Evolutionary conservation across 2,113 vertebrate species (phyloP), one percentile per base, ranked within the genome.

Genomic region (Callospermophilus lateralis): DNA sequence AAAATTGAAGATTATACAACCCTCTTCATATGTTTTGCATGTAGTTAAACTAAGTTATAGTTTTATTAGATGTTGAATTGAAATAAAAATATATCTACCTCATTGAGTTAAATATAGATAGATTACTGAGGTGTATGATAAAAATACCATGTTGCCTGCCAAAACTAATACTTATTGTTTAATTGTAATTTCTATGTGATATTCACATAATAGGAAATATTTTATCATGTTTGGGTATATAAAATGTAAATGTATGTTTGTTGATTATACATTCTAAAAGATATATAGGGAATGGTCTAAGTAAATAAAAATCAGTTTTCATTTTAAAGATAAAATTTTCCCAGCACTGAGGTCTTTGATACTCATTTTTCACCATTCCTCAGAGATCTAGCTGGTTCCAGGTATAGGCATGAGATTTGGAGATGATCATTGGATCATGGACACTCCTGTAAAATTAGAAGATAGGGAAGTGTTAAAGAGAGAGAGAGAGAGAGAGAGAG

Each of bases 181-280:
- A 51, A 74, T n/a, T 86, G 1, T 77, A 76, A 67, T 58, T 63
- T n/a, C 37, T 28, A 84, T 48, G 6, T 45, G 70, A 77, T 90
- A n/a, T 63, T 20, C 20, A 77, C 28, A 37, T 8, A 80, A 34
- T 26, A 79, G 11, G 3, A 4, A 83, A 28, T 58, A 26, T 68
- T 87, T 45, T 85, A 12, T 48, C 51, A 91, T 74, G 7, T 76
- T 91, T 79, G 17, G 0, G 0, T 42, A 72, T 17, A 0, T 85
- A 67, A 2, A 0, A 63, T 63, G 3, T 39, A 30, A 81, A 53
- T 30, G 37, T 6, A 26, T 39, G 63, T 77, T 87, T 70, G 48
- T 34, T 92, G 28, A 85, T 32, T n/a, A 48, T 24, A 30, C 2
- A 84, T n/a, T 12, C 78, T 77, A 32, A 90, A 97, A 87, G 10